phyloP scores from a whole-genome alignment of 2,113 vertebrate genomes.

The Trogon surrucura region DNA sequence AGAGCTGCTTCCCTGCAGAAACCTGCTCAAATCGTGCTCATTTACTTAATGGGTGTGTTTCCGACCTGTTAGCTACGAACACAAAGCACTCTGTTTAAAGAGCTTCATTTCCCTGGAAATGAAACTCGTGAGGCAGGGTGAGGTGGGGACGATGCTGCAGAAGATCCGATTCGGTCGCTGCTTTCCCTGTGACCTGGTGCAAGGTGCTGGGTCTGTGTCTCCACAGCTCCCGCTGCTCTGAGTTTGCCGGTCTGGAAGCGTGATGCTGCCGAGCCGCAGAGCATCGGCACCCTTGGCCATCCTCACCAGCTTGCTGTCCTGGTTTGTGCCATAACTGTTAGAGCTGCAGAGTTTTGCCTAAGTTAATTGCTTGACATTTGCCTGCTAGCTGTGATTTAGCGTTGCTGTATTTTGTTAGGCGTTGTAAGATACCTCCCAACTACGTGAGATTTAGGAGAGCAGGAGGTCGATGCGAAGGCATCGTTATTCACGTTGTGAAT shows the following conservation, averaged over 20 bases:
- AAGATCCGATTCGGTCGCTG: background rate
- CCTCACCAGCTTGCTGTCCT: background rate
- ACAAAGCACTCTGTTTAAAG: background rate
- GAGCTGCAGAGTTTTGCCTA: background rate
- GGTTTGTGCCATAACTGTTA: background rate
- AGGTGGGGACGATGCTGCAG: background rate
- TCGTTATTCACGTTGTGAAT: background rate
- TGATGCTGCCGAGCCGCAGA: background rate
- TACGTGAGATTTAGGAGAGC: background rate
- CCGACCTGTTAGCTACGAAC: background rate
- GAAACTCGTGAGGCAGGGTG: background rate
- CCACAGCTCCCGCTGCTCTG: background rate
- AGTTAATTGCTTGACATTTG: background rate
- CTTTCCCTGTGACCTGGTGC: background rate
- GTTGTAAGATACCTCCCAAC: background rate
- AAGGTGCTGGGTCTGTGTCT: background rate
- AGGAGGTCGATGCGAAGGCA: background rate
- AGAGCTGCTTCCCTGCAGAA: background rate
- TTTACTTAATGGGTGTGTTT: background rate
- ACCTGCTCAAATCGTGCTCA: background rate
- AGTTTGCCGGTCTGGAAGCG: background rate
- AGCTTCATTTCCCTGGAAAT: background rate
- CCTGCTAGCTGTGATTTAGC: background rate
- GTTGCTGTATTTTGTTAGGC: background rate
- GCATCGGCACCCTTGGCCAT: accelerated